Base-by-base conservation (phyloP, 2,888 invertebrate species). In the Nomada ruficornis region DNA sequence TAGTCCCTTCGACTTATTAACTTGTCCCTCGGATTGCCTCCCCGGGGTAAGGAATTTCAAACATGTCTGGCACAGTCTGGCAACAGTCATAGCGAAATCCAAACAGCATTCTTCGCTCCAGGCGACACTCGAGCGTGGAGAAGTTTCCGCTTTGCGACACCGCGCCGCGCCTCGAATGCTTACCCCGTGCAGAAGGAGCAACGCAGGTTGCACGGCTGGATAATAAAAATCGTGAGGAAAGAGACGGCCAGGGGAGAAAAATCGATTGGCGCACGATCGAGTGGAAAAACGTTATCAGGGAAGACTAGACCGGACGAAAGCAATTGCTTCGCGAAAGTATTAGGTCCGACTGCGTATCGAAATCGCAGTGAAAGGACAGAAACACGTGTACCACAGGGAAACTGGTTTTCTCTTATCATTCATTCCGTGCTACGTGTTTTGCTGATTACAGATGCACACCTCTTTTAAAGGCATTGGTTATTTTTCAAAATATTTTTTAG, bases 141-240 rank as follows among this genome's bases (percentile, higher is more conserved):
- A 67, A 67, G 42, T 74, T 74, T 64, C 60, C 75, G 44, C 74
- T 50, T 55, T 50, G 68, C 64, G 68, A 42, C 15, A 59, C 42
- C 67, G 29, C 20, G 55, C 42, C 11, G 72, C 67, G 29, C 20
- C 63, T 50, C 7, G 72, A 26, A 71, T 77, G 10, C 77, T 65
- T 60, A 44, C 18, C 20, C 26, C 55, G 60, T 13, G 10, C 54
- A 20, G 10, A 26, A 52, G n/a, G n/a, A 67, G 65, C 64, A 47
- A 42, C 52, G 70, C 67, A 10, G 20, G 23, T 29, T 60, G 10
- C 20, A 42, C 50, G 3, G 26, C 47, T 2, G 50, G 76, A 70
- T 64, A 77, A 77, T 77, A 70, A 70, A 77, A 77, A 76, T 76
- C 76, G 52, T 29, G 63, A 36, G 42, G 36, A 63, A 69, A 13